Conservation (phyloP, 2,888 invertebrate species). For the Acleris emargana region DNA sequence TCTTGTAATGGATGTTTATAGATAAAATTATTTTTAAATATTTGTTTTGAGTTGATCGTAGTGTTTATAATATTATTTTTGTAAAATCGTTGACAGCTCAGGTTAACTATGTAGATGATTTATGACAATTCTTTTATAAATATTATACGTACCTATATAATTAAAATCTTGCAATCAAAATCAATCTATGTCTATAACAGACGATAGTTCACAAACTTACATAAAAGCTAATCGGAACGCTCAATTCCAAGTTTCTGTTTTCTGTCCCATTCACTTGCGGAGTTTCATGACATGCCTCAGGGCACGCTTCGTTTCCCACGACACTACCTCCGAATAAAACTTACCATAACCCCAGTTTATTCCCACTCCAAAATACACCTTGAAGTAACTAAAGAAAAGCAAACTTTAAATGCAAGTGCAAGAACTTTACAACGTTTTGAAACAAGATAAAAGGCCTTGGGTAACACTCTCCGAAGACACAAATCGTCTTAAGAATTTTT, state of each 20-base stretch:
- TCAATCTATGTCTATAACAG: conserved; percentile 26
- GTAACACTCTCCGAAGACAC: conserved; percentile 53
- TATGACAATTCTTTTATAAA: too few species aligned
- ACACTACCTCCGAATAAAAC: conserved; percentile 55
- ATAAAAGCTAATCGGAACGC: conserved; percentile 58
- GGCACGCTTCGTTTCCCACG: conserved; percentile 85
- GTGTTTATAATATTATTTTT: too few species aligned
- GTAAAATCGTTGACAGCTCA: too few species aligned
- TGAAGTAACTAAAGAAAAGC: conserved; percentile 18
- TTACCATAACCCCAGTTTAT: conserved; percentile 36
- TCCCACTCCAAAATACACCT: conserved; percentile 32
- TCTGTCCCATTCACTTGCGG: conserved; percentile 65
- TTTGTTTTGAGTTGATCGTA: too few species aligned
- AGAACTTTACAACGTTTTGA: conserved; percentile 38
- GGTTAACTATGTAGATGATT: too few species aligned
- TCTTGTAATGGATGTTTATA: too few species aligned
- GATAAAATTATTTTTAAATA: too few species aligned
- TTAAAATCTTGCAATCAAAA: conserved; percentile 6
- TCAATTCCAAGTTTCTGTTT: conserved; percentile 54
- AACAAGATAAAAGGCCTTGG: conserved; percentile 40
- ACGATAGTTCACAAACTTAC: conserved; percentile 40
- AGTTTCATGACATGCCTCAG: conserved; percentile 83
- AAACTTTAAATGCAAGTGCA: conserved; percentile 10
- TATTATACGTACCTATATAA: neutral
- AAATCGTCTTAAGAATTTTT: conserved; percentile 53